Evolutionary conservation across 2,888 invertebrate species (phyloP).

Genomic region (Mesorhabditis belari): DNA sequence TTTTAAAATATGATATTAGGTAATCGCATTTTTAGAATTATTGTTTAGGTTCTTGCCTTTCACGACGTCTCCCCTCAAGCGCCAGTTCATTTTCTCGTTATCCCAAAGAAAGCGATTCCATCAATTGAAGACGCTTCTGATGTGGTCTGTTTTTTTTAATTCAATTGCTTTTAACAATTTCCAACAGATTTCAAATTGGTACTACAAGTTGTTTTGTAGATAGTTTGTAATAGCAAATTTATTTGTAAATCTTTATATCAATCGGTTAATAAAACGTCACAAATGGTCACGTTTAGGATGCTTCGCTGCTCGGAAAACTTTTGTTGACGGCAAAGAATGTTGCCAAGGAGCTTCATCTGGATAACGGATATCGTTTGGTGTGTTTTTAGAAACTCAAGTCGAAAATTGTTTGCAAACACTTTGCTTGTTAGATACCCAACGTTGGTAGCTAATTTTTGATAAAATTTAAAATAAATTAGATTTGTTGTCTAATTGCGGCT

Average conservation of each 20-base stretch:
- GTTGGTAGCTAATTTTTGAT: too few species aligned
- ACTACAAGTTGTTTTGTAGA: neutral
- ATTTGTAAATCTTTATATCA: too few species aligned
- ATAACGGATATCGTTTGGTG: slow-evolving; percentile 56
- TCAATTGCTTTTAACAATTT: neutral
- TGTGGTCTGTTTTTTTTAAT: slow-evolving; percentile 57
- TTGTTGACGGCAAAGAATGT: slow-evolving; percentile 34
- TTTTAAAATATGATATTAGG: neutral
- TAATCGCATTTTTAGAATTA: neutral
- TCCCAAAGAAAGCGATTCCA: slow-evolving; percentile 79
- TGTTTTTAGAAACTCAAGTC: slow-evolving; percentile 70
- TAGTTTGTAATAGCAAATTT: too few species aligned
- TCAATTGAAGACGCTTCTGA: slow-evolving; percentile 74
- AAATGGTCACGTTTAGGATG: slow-evolving; percentile 11
- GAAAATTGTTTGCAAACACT: neutral
- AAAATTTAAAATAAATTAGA: too few species aligned
- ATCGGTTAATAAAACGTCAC: too few species aligned
- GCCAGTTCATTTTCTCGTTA: slow-evolving; percentile 86
- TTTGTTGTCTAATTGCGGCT: too few species aligned
- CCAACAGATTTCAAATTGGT: too few species aligned
- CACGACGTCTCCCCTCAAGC: slow-evolving; percentile 85
- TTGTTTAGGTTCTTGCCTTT: slow-evolving; percentile 74
- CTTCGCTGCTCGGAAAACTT: slow-evolving; percentile 45
- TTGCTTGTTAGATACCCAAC: neutral
- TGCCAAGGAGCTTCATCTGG: slow-evolving; percentile 33